Evolutionary conservation across 2,113 vertebrate genomes (phyloP), one percentile per base, ranked within the genome.

Genomic region (Gobius niger): DNA sequence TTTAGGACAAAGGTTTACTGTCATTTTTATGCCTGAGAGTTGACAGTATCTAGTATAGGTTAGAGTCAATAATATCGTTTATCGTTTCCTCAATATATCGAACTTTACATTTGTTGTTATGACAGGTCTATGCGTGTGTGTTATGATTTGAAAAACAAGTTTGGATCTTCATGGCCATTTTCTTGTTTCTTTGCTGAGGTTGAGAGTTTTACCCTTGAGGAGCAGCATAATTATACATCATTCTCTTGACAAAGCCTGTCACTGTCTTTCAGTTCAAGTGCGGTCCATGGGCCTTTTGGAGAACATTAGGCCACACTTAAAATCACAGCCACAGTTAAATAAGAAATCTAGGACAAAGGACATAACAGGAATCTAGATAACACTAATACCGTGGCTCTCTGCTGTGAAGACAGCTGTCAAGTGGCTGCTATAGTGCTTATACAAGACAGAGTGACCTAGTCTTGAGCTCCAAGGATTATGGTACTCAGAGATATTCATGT

Each of bases 401-500:
- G 56, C 50, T 59, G 52, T 7, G 67, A 68, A 71, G 63, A 41
- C 44, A 63, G 12, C 41, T 65, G 40, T 75, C 69, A 78, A 66
- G 61, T 41, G 53, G 72, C 72, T 68, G 72, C 72, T 68, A 52
- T 64, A 67, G n/a, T 66, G 56, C 46, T 66, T 53, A 13, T 13
- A 19, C 44, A 68, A 72, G 59, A 44, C 44, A 1, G 24, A 34
- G 56, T 40, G 72, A 61, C 16, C 40, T 12, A 47, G 16, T 41
- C 59, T 66, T 68, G 66, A 83, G 74, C 60, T 71, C 44, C 18
- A 56, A 47, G 56, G 72, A 64, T 62, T 65, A 77, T 34, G 46
- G 63, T 51, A 59, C 61, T 54, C 51, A 71, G 64, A 85, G 46
- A 67, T 71, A 73, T 75, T 82, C 75, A 83, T 83, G 76, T 82